Percentiles rank a stretch among this genome's conserved stretches.
phyloP scores from a whole-genome alignment of 2,797 vertebrate genomes.

The Poeciliopsis gracilis region DNA sequence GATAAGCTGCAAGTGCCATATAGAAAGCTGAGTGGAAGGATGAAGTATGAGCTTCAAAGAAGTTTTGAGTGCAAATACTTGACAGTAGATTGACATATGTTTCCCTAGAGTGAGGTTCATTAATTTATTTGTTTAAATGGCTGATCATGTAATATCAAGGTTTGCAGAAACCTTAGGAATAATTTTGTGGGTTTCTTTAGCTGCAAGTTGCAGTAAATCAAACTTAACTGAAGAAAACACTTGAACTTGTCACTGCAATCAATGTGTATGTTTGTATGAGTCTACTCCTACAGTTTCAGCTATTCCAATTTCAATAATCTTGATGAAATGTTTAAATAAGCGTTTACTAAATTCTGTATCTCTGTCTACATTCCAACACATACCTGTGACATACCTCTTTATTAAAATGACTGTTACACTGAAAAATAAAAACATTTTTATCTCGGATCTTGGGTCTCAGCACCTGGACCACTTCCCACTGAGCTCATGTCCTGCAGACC shows the following conservation, averaged over 20 bases:
- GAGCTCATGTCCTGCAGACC: slow-evolving; percentile 69
- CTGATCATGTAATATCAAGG: not conserved
- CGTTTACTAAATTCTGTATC: not conserved
- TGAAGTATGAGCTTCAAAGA: not conserved
- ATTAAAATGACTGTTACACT: slow-evolving; percentile 8
- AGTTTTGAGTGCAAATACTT: not conserved
- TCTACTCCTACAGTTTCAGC: not conserved
- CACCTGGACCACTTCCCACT: slow-evolving; percentile 60
- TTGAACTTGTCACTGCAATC: not conserved
- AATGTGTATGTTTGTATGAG: not conserved
- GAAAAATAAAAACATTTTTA: slow-evolving; percentile 52
- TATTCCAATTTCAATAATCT: not conserved
- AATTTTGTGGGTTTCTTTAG: not conserved
- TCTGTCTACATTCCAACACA: not conserved
- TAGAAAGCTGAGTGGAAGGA: not conserved
- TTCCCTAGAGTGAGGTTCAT: not conserved
- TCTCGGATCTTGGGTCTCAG: slow-evolving; percentile 45
- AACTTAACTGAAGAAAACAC: not conserved
- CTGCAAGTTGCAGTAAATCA: not conserved
- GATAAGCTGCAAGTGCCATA: not conserved
- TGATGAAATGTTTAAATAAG: not conserved
- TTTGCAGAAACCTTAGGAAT: not conserved
- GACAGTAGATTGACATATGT: not conserved
- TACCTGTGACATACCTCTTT: slow-evolving; percentile 9
- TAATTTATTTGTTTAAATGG: not conserved